These are phyloP conservation scores for Rhorus exstirpatorius DNA, from an alignment of 2,888 invertebrate genomes.

Conservation along the genomic window DNA sequence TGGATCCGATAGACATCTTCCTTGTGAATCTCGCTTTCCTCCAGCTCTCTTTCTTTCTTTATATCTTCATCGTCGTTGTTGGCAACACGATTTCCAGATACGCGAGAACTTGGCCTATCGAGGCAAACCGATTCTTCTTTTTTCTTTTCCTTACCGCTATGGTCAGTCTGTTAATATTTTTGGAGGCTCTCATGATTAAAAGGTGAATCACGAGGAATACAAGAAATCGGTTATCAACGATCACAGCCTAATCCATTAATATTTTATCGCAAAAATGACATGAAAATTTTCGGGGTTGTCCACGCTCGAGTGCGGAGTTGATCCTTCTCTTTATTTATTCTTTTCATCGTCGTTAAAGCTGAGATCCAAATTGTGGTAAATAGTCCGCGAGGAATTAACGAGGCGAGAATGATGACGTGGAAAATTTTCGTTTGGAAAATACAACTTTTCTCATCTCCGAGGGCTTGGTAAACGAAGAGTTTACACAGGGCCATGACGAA, in stretches of 20 bases:
- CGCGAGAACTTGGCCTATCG: constrained; percentile 41
- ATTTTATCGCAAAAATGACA: too few species aligned
- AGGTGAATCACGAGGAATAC: not conserved
- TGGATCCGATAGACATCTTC: constrained; percentile 52
- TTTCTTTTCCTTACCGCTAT: not conserved
- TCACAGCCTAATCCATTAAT: constrained; percentile 27
- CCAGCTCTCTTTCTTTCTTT: not conserved
- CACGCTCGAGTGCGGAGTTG: too few species aligned
- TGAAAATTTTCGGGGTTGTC: too few species aligned
- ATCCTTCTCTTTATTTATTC: constrained; percentile 29
- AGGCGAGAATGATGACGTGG: constrained; percentile 2
- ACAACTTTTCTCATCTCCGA: constrained; percentile 16
- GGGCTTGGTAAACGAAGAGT: constrained; percentile 1
- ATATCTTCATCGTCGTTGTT: constrained; percentile 1
- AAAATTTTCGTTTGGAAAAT: not conserved
- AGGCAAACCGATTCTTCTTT: constrained; percentile 5
- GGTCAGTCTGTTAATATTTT: constrained; percentile 34
- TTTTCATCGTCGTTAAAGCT: not conserved
- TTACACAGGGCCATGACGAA: not conserved
- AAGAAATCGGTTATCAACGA: constrained; percentile 14
- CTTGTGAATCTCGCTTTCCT: constrained; percentile 38
- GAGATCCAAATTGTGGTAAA: constrained; percentile 15
- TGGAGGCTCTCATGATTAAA: not conserved
- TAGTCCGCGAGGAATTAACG: constrained; percentile 24
- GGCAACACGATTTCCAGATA: constrained; percentile 41